Conservation (phyloP, 2,113 vertebrate genomes). For the Poeciliopsis prolifica region DNA sequence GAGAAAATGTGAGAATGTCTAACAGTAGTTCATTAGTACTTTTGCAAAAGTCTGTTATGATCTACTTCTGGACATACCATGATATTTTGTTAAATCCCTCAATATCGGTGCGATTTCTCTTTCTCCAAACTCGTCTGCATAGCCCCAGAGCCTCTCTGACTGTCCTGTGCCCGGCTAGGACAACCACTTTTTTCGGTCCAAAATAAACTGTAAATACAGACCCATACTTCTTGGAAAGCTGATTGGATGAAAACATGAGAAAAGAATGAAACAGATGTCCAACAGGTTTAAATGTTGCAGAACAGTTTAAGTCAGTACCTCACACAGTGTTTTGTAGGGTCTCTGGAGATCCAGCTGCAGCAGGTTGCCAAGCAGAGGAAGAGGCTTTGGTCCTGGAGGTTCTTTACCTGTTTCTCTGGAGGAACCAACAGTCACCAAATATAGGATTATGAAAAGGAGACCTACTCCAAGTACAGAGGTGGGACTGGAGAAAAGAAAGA, state of each 20-base stretch:
- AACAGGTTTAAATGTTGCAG: not conserved
- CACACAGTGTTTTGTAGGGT: constrained; percentile 46
- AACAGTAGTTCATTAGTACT: not conserved
- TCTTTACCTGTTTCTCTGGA: constrained; percentile 20
- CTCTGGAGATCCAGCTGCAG: constrained; percentile 71
- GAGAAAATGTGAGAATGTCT: no score
- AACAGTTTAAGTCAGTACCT: constrained; percentile 41
- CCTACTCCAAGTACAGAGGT: no score
- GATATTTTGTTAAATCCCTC: constrained; percentile 61
- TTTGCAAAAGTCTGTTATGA: not conserved
- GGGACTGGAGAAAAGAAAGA: not conserved
- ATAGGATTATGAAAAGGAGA: constrained; percentile 17
- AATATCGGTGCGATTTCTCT: constrained; percentile 77
- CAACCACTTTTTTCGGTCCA: constrained; percentile 80
- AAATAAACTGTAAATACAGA: constrained; percentile 83
- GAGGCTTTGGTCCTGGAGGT: constrained; percentile 72
- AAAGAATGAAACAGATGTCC: not conserved
- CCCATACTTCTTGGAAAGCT: constrained; percentile 86
- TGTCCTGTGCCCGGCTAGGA: constrained; percentile 82
- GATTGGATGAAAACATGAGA: not conserved
- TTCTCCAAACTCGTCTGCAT: constrained; percentile 83
- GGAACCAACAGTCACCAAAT: constrained; percentile 20
- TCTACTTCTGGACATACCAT: constrained; percentile 68
- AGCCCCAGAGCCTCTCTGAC: constrained; percentile 82
- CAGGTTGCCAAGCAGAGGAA: constrained; percentile 75